Evolutionary conservation across 2,888 invertebrate species (phyloP).

Genomic region (Drosophila siamana): DNA sequence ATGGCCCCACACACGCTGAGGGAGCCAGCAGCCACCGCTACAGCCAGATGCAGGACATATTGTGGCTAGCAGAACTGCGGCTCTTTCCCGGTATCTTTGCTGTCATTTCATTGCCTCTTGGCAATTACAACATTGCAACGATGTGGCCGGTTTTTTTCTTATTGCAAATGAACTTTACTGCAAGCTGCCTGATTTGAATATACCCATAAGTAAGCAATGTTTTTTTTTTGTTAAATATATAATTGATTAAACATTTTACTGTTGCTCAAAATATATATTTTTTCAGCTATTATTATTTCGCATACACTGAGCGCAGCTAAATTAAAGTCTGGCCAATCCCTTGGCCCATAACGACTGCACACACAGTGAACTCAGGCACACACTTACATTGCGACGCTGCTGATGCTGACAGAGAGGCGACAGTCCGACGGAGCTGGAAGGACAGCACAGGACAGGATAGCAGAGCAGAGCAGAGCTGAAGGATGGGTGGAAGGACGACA

Average conservation of each 20-base stretch:
- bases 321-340: slow-evolving; percentile 2
- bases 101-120: slow-evolving; percentile 61
- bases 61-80: slow-evolving; percentile 43
- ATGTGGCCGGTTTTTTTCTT: slow-evolving; percentile 58
- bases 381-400: slow-evolving; percentile 6
- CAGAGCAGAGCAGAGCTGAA: slow-evolving; percentile 21
- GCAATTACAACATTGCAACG: slow-evolving; percentile 79
- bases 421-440: slow-evolving; percentile 16
- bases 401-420: slow-evolving; percentile 32
- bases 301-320: no score
- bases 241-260: no score
- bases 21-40: slow-evolving; percentile 51
- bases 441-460: slow-evolving; percentile 19
- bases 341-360: not conserved
- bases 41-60: slow-evolving; percentile 55
- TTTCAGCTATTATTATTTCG: slow-evolving; percentile 27
- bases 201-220: not conserved
- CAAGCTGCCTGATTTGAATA: not conserved
- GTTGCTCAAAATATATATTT: no score
- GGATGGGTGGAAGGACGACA: slow-evolving; percentile 4
- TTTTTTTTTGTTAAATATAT: no score
- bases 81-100: slow-evolving; percentile 3
- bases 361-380: slow-evolving; percentile 7
- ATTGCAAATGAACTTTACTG: no score
- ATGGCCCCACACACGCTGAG: slow-evolving; percentile 34